Evolutionary conservation across 1,140 invertebrate genomes (phyloP).

Genomic region (Drosophila suzukii): DNA sequence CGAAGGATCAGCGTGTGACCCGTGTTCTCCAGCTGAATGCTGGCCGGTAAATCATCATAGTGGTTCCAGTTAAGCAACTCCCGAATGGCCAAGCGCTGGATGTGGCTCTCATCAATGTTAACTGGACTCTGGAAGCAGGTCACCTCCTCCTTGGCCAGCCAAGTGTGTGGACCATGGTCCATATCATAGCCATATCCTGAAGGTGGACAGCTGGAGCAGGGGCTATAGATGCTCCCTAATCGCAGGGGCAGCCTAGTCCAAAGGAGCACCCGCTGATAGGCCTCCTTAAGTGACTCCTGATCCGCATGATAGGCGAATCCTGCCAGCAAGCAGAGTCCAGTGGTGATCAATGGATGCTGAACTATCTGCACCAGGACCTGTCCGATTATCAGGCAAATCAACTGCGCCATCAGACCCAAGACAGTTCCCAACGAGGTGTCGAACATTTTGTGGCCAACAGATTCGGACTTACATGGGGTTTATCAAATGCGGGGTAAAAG

Average conservation of each 20-base stretch:
- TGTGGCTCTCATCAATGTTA: conserved; percentile 80
- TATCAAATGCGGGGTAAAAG: conserved; percentile 1
- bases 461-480: neutral
- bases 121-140: conserved; percentile 80
- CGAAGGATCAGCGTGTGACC: conserved; percentile 80
- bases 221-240: neutral
- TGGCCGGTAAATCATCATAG: conserved; percentile 73
- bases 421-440: conserved; percentile 54
- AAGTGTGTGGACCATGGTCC: conserved; percentile 80
- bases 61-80: conserved; percentile 81
- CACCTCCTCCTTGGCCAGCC: conserved; percentile 54
- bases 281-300: conserved; percentile 28
- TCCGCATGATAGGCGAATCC: conserved; percentile 38
- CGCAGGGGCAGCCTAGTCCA: neutral
- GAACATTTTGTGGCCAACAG: conserved; percentile 40
- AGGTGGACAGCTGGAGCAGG: neutral
- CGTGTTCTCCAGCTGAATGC: conserved; percentile 72
- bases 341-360: conserved; percentile 59
- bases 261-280: neutral
- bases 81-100: conserved; percentile 64
- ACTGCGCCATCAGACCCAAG: conserved; percentile 38
- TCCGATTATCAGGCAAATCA: conserved; percentile 28
- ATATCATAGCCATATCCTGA: conserved; percentile 32
- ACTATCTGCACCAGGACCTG: conserved; percentile 39
- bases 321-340: conserved; percentile 29